These are phyloP conservation scores for Pogonophryne albipinna DNA, from an alignment of 2,797 vertebrate species.

Conservation along the genomic window DNA sequence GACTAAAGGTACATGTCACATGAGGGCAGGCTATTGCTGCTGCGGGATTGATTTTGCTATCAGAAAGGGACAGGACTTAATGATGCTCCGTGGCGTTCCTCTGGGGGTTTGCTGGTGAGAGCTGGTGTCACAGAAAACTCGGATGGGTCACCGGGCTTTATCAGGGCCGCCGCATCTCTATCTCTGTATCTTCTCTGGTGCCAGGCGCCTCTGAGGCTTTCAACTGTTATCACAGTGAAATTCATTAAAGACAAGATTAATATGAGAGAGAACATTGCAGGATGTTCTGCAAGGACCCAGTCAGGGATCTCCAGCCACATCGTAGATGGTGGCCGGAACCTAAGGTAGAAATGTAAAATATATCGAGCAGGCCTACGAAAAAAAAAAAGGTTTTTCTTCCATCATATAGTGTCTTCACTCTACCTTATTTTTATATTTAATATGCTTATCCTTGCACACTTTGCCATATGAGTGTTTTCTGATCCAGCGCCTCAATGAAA, in stretches of 20 bases:
- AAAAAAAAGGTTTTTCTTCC: too few species aligned
- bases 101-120: constrained; percentile 18
- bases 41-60: constrained; percentile 36
- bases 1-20: constrained; percentile 4
- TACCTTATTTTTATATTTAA: too few species aligned
- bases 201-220: constrained; percentile 65
- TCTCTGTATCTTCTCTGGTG: constrained; percentile 68
- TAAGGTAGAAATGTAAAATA: neutral
- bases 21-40: constrained; percentile 9
- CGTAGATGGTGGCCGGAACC: neutral
- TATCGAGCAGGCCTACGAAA: neutral
- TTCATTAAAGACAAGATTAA: constrained; percentile 81
- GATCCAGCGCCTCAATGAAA: too few species aligned
- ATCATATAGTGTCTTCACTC: too few species aligned
- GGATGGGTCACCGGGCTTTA: constrained; percentile 62
- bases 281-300: constrained; percentile 62
- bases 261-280: constrained; percentile 66
- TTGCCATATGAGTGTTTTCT: too few species aligned
- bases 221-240: constrained; percentile 75
- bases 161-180: constrained; percentile 55
- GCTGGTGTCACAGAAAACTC: constrained; percentile 50
- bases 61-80: constrained; percentile 42
- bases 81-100: constrained; percentile 43
- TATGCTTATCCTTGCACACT: too few species aligned
- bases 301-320: constrained; percentile 59